Base-by-base conservation (phyloP, 2,113 vertebrate species). In the Lepus timidus region DNA sequence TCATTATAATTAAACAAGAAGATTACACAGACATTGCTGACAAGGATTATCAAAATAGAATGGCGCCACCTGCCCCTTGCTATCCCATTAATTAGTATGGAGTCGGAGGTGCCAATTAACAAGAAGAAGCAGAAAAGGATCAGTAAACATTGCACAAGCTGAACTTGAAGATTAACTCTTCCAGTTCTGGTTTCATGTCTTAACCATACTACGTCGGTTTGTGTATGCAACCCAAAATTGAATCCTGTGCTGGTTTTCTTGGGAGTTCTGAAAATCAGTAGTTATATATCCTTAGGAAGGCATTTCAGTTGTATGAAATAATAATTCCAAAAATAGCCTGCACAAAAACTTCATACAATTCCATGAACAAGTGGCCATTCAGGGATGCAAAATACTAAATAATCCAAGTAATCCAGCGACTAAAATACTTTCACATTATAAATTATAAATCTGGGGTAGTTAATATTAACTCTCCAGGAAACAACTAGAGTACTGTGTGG, bases 1-100 rank as follows among this genome's bases (percentile, higher is more conserved):
- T 99, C 98, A 98, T 98, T 98, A 98, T 98, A 98, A 99, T 98
- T 98, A 99, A 99, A 99, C 98, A 99, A 99, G 98, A 98, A 99
- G 98, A 99, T 99, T 99, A 98, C 96, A 97, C 98, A 99, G 98
- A 98, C 98, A 95, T 95, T 98, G 98, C 98, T 98, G 99, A 99
- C 98, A 98, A 98, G 98, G 98, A 99, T 99, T 99, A 99, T 98
- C 98, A 99, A 98, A 98, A 98, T 97, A 99, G 98, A 98, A 98
- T 98, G 98, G 98, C 96, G 89, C 98, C 99, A 98, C 98, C 99
- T 99, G 99, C 98, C 98, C 98, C 98, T 96, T 98, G 98, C 98
- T 98, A 98, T 98, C 98, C 98, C 98, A 99, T 99, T 99, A 99
- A 99, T 99, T 99, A 99, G 98, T 97, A 97, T 92, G 97, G 96